phyloP scores from a whole-genome alignment of 1,140 invertebrate genomes.

The Papilio glaucus region DNA sequence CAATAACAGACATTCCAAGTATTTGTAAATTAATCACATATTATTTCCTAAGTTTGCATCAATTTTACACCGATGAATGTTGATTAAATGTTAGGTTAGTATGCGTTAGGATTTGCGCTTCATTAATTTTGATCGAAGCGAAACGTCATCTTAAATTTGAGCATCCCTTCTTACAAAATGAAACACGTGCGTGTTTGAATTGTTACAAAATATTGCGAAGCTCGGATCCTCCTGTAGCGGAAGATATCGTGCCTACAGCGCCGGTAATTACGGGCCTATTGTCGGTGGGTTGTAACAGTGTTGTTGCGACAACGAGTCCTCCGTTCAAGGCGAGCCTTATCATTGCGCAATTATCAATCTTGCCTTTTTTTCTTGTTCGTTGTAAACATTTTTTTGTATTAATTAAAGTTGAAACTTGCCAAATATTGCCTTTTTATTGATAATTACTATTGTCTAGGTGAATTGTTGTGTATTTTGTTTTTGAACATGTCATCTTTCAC shows the following conservation, averaged over 20 bases:
- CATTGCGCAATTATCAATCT: neutral
- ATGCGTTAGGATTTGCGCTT: neutral
- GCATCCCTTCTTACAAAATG: constrained; percentile 17
- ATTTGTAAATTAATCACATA: too few species aligned
- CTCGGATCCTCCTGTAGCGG: constrained; percentile 1
- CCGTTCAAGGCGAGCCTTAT: neutral
- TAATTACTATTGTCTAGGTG: too few species aligned
- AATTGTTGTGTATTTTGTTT: neutral
- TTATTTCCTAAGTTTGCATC: neutral
- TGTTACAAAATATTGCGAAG: constrained; percentile 13
- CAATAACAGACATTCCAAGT: too few species aligned
- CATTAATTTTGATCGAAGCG: neutral
- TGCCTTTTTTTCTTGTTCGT: neutral
- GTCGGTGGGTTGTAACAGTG: neutral
- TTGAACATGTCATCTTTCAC: neutral
- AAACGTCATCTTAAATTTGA: constrained; percentile 7
- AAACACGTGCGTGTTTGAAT: constrained; percentile 12
- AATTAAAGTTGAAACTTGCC: too few species aligned
- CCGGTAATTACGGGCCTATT: neutral
- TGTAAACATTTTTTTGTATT: too few species aligned
- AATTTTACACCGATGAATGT: neutral
- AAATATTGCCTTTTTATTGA: neutral
- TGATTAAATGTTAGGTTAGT: too few species aligned
- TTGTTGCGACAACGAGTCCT: neutral
- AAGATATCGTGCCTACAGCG: neutral